Conservation (phyloP, 2,888 invertebrate species). For the Plagiodera versicolora region DNA sequence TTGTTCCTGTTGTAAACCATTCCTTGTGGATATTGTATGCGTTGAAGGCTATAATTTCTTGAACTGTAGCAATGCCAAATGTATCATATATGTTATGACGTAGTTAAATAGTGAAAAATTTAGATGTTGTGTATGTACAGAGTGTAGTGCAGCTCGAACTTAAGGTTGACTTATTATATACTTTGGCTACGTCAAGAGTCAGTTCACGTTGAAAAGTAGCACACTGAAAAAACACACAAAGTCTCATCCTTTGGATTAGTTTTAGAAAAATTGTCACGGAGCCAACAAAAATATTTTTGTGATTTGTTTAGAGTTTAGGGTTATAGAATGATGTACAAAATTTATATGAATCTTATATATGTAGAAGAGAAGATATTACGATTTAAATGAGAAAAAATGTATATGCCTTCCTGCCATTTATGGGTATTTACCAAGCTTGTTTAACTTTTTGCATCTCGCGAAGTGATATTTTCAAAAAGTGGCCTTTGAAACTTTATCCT, state of each 20-base stretch:
- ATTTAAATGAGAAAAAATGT: conserved; percentile 55
- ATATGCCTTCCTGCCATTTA: conserved; percentile 67
- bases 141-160: conserved; percentile 51
- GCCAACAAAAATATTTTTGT: conserved; percentile 57
- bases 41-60: conserved; percentile 37
- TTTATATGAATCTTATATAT: conserved; percentile 57
- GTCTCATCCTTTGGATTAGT: conserved; percentile 43
- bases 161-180: conserved; percentile 21
- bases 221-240: conserved; percentile 42
- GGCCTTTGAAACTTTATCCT: conserved; percentile 52
- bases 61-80: conserved; percentile 55
- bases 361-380: conserved; percentile 53
- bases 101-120: conserved; percentile 49
- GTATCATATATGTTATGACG: conserved; percentile 54
- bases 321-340: conserved; percentile 58
- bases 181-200: conserved; percentile 39
- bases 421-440: conserved; percentile 61
- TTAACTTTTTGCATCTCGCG: conserved; percentile 52
- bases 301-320: conserved; percentile 57
- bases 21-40: conserved; percentile 17
- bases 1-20: conserved; percentile 7
- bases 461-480: conserved; percentile 55
- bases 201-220: conserved; percentile 46
- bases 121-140: conserved; percentile 54
- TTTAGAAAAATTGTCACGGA: conserved; percentile 45